phyloP scores from a whole-genome alignment of 2,113 vertebrate genomes.

The Lepus timidus region DNA sequence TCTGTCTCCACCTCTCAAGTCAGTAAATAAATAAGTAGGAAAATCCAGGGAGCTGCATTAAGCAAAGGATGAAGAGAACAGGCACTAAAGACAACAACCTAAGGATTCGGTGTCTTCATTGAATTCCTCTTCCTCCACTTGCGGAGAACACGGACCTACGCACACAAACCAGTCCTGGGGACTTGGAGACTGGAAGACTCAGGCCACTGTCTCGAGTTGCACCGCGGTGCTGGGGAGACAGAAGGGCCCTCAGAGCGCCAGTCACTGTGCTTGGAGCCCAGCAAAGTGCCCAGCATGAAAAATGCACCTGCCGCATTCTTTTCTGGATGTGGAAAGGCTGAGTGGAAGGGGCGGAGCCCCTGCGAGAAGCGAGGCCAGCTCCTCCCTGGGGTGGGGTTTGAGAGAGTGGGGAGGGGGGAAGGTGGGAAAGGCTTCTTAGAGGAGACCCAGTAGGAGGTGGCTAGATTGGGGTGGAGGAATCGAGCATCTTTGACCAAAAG shows the following conservation, averaged over 20 bases:
- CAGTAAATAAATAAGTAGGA: no score
- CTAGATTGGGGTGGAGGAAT: no score
- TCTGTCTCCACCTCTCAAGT: no score
- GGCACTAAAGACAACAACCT: neutral
- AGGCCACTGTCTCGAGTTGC: neutral
- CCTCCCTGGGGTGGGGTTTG: no score
- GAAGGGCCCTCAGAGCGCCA: accelerated
- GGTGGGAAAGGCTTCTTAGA: neutral
- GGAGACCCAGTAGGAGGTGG: neutral
- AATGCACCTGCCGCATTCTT: accelerated
- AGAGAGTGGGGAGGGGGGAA: neutral
- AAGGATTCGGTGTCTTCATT: neutral
- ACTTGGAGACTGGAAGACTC: neutral
- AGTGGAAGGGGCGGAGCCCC: neutral
- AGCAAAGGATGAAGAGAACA: no score
- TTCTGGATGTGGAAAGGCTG: neutral
- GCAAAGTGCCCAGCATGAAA: neutral
- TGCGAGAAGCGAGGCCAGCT: neutral
- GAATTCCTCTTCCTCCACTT: neutral
- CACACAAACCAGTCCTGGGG: accelerated
- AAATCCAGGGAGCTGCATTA: no score
- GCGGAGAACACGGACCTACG: neutral
- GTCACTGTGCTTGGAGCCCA: neutral
- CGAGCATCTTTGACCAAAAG: neutral
- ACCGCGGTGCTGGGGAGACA: neutral